These are phyloP conservation scores for Falco berigora DNA, from an alignment of 2,797 vertebrate species.

Conservation along the genomic window DNA sequence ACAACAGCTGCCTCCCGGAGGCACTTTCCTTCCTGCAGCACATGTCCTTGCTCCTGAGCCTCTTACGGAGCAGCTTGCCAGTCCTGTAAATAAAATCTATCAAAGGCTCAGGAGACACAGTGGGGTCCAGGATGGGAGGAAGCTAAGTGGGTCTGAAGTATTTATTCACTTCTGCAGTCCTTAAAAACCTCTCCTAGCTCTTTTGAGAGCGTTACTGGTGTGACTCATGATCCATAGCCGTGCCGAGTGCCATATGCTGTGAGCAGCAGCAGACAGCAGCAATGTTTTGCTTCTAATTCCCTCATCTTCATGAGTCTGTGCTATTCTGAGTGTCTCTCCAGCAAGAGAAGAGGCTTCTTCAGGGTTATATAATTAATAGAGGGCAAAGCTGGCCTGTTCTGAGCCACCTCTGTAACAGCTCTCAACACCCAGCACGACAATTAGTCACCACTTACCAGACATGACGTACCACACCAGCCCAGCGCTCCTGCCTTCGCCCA, in stretches of 20 bases:
- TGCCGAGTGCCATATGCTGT: neutral
- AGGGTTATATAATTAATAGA: neutral
- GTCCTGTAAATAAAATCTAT: neutral
- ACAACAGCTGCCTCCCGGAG: neutral
- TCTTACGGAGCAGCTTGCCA: neutral
- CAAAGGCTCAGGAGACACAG: neutral
- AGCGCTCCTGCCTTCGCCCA: neutral
- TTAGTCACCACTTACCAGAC: slow-evolving; percentile 32
- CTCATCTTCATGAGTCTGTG: fast-evolving
- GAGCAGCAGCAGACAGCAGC: neutral
- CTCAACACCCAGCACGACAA: neutral
- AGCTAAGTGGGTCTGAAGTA: neutral
- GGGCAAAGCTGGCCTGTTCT: neutral
- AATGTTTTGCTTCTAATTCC: neutral
- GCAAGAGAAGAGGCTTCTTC: neutral
- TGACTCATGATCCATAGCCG: neutral
- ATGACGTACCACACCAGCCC: neutral
- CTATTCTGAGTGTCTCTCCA: neutral
- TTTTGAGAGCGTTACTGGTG: neutral
- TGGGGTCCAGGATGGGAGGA: neutral
- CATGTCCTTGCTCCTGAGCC: neutral
- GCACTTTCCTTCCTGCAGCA: neutral
- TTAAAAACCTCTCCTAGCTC: neutral
- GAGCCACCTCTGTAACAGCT: neutral
- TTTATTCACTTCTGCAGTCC: neutral